phyloP scores from a whole-genome alignment of 2,113 vertebrate species.

The Xyrauchen texanus region DNA sequence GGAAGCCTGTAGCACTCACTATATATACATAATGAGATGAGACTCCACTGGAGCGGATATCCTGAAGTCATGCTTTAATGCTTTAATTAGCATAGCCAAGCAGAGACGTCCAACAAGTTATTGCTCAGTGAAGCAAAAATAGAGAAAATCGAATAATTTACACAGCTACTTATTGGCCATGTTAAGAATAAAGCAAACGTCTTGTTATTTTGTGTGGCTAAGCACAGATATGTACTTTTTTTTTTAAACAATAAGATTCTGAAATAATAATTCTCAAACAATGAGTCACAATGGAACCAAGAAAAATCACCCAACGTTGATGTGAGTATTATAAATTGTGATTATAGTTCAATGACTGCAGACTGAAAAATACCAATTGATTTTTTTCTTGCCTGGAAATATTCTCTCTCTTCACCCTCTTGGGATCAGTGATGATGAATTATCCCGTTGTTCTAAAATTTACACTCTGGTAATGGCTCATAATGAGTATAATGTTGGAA shows the following conservation, averaged over 20 bases:
- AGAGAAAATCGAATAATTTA: conserved; percentile 47
- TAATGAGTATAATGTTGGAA: conserved; percentile 9
- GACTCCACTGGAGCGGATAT: conserved; percentile 43
- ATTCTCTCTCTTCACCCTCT: background rate
- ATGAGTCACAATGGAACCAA: conserved; percentile 2
- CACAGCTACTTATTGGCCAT: conserved; percentile 18
- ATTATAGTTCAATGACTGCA: conserved; percentile 1
- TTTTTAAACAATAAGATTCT: background rate
- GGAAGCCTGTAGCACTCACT: conserved; percentile 32
- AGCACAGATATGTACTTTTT: background rate
- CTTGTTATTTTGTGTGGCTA: background rate
- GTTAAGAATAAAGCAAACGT: no score
- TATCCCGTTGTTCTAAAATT: conserved; percentile 2
- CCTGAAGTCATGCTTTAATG: conserved; percentile 48
- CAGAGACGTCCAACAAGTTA: conserved; percentile 45
- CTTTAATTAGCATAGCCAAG: conserved; percentile 55
- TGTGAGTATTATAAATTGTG: background rate
- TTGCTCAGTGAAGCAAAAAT: background rate
- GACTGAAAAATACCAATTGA: background rate
- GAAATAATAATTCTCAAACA: background rate
- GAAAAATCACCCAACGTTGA: background rate
- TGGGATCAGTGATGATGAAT: conserved; percentile 23
- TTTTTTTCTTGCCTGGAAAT: background rate
- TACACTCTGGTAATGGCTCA: conserved; percentile 18
- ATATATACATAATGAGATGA: conserved; percentile 46